Percentiles rank a stretch among this genome's conserved stretches.
Conservation (phyloP, 2,797 vertebrate genomes). For the Huso huso region DNA sequence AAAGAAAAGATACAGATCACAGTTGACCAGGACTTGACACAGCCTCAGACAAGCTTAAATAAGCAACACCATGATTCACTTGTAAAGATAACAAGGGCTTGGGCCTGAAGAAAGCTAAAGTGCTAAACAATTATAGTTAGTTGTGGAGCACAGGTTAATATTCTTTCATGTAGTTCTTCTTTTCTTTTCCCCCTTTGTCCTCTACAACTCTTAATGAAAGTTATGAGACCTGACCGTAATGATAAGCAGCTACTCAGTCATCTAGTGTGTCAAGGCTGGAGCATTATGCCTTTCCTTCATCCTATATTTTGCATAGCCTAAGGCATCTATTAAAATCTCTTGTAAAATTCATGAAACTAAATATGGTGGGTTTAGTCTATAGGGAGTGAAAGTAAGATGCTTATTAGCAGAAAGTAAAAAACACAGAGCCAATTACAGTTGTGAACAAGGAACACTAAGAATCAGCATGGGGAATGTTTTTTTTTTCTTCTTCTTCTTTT, state of each 20-base stretch:
- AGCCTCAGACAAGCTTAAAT: constrained; percentile 72
- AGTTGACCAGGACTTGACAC: constrained; percentile 56
- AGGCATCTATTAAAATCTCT: constrained; percentile 99
- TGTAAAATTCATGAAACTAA: constrained; percentile 99
- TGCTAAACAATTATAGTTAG: constrained; percentile 96
- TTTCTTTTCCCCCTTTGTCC: constrained; percentile 74
- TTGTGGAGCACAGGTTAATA: constrained; percentile 97
- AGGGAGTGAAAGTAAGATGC: constrained; percentile 99
- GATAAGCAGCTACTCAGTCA: constrained; percentile 93
- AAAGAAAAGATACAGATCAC: constrained; percentile 56
- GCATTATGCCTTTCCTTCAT: constrained; percentile 91
- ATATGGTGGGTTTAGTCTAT: constrained; percentile 98
- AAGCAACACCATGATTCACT: constrained; percentile 82
- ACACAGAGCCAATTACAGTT: constrained; percentile 99
- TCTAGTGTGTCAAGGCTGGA: constrained; percentile 85
- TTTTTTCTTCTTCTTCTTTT: constrained; percentile 62
- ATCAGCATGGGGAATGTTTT: constrained; percentile 82
- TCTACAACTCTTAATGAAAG: constrained; percentile 96
- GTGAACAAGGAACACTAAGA: constrained; percentile 90
- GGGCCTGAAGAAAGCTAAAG: constrained; percentile 79
- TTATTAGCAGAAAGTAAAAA: constrained; percentile 99
- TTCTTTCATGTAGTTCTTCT: constrained; percentile 83
- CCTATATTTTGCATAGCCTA: constrained; percentile 99
- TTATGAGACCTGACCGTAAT: constrained; percentile 95
- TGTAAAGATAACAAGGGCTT: constrained; percentile 88